These are phyloP conservation scores for Melanerpes aurifrons DNA, from an alignment of 2,113 vertebrate species.

Conservation along the genomic window DNA sequence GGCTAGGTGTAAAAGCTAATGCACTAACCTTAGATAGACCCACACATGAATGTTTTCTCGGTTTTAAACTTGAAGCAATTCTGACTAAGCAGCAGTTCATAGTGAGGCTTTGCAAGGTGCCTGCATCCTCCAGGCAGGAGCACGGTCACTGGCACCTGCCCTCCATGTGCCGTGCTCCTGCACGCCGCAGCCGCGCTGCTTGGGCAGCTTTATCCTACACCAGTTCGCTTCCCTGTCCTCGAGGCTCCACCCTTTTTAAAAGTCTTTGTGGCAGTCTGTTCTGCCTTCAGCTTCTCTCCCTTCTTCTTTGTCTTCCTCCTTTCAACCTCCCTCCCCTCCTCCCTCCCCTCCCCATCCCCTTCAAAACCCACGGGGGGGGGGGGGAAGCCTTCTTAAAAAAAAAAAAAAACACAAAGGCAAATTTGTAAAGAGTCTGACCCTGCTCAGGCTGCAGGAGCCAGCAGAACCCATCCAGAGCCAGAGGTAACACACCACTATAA, in stretches of 20 bases:
- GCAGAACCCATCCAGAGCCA: constrained; percentile 8
- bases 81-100: constrained; percentile 49
- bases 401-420: not conserved
- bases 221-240: not conserved
- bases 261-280: not conserved
- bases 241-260: not conserved
- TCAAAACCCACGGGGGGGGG: not conserved
- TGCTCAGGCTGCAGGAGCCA: constrained; percentile 30
- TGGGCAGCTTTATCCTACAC: not conserved
- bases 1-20: constrained; percentile 33
- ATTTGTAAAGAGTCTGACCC: not conserved
- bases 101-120: constrained; percentile 49
- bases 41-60: constrained; percentile 75
- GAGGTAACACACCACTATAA: constrained; percentile 19
- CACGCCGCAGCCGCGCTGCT: not conserved
- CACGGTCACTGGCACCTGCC: not conserved
- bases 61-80: constrained; percentile 77
- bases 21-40: constrained; percentile 64
- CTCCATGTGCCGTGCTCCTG: not conserved
- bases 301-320: not conserved
- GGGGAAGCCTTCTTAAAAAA: not conserved
- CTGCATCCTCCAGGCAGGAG: not conserved
- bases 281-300: constrained; percentile 17
- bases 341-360: not conserved
- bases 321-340: not conserved